Base-by-base conservation (phyloP, 2,888 invertebrate genomes). In the Helleia helle region DNA sequence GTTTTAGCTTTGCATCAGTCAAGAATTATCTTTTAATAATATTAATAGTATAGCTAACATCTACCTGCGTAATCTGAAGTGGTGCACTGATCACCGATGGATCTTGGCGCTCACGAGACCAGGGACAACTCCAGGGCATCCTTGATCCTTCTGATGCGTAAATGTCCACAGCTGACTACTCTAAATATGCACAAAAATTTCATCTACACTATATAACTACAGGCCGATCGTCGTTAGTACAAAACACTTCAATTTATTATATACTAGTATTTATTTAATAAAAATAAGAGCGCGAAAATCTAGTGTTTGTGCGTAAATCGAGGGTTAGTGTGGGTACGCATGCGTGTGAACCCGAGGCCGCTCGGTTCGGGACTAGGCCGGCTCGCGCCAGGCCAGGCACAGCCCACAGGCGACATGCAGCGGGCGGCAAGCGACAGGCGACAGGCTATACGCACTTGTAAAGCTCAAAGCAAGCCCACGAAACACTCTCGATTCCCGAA, bases 101-200 rank as follows among this genome's bases (percentile, higher is more conserved):
- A 40, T 64, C 64, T 61, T 66, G 74, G 40, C 70, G 73, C 47
- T 71, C 71, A 37, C 71, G 71, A 46, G 83, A 80, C 83, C 84
- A 84, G 55, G 80, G 80, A 49, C 83, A 84, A 47, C 56, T 74
- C 81, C 80, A 81, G 54, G 81, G 76, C 83, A 81, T 81, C 31
- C 43, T 56, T 40, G 83, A 81, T 81, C 31, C 43, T 56, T 40
- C 36, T 46, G 45, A 44, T 42, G 39, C 43, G 53, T 58, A 51
- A 57, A 56, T n/a, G n/a, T n/a, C n/a, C 57, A 65, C 60, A 59
- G 44, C 46, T 62, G 57, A 64, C 58, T 62, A 58, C 44, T 56
- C 58, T 56, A 57, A 48, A 49, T 8, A 22, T 18, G 18, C 3
- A 5, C 5, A 3, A 18, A 18, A 18, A 2, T 15, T 2, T 22